Base-by-base conservation (phyloP, 2,113 vertebrate genomes). In the Crocuta crocuta region DNA sequence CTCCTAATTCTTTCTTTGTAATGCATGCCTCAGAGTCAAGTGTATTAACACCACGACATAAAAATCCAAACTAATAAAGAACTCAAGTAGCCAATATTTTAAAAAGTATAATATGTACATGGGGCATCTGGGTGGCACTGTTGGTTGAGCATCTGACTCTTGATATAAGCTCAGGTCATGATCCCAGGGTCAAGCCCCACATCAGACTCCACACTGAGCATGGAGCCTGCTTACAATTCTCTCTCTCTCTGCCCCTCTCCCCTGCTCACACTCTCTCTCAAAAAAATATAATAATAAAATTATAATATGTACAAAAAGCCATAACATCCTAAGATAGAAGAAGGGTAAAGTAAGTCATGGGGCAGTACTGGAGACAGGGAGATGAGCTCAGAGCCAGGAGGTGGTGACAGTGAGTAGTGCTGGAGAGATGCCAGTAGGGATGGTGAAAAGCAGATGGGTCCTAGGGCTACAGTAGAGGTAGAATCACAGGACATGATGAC, bases 1-100 rank as follows among this genome's bases (percentile, higher is more conserved):
- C 39, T 91, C 53, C 39, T 65, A 33, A 89, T 33, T 92, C n/a
- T 86, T 96, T 86, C 68, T 85, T 88, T 84, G 17, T 39, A 94
- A 93, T 92, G 55, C n/a, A 45, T 74, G 94, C 9, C 12, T 80
- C 73, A 66, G 45, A 74, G 45, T 96, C 45, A 78, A 95, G 24
- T 48, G 76, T 43, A 39, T 81, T 81, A 91, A 93, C 28, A 53
- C 53, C 5, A 48, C 53, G 71, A 88, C 93, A n/a, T 87, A 16
- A 94, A 94, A 76, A 89, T n/a, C 28, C 21, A 92, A 55, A 10
- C 21, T 73, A 79, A 82, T 9, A 86, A 89, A 94, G 19, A 89
- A 31, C 10, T 35, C 53, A 93, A 81, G 58, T 33, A 88, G 55
- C 11, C 74, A 76, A 66, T 19, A 1, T 23, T 4, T 35, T 76